phyloP scores from a whole-genome alignment of 1,140 invertebrate genomes.

The Pinna nobilis region DNA sequence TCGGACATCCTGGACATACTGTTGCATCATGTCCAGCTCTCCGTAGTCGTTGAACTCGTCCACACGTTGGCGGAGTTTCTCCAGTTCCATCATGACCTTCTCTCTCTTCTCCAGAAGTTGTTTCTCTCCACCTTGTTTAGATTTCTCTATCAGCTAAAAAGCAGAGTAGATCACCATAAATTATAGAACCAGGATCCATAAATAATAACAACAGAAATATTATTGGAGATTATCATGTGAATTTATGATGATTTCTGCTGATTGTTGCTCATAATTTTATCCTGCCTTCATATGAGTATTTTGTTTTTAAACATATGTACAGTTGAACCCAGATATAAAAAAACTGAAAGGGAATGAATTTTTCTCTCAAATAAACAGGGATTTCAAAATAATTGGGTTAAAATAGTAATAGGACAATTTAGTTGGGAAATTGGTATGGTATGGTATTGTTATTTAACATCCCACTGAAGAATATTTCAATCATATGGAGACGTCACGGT shows the following conservation, averaged over 20 bases:
- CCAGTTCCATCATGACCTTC: slow-evolving; percentile 82
- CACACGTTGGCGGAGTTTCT: slow-evolving; percentile 82
- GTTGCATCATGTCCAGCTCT: slow-evolving; percentile 75
- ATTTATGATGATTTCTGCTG: background rate
- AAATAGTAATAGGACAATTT: no score
- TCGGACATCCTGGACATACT: slow-evolving; percentile 80
- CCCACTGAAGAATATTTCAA: no score
- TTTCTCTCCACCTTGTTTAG: slow-evolving; percentile 88
- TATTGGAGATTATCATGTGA: background rate
- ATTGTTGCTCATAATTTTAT: no score
- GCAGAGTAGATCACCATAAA: slow-evolving; percentile 21
- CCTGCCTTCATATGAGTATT: no score
- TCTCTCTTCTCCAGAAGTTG: slow-evolving; percentile 81
- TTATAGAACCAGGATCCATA: background rate
- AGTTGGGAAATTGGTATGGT: no score
- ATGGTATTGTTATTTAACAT: no score
- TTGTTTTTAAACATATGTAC: no score
- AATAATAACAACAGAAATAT: background rate
- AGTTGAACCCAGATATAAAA: no score
- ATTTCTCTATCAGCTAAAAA: slow-evolving; percentile 82
- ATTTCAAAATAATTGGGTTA: no score
- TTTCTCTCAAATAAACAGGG: no score
- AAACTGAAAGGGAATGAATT: no score
- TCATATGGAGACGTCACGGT: no score
- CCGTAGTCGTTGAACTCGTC: slow-evolving; percentile 77